These are phyloP conservation scores for Chamaetylas fuelleborni DNA, from an alignment of 2,113 vertebrate species.

Conservation along the genomic window DNA sequence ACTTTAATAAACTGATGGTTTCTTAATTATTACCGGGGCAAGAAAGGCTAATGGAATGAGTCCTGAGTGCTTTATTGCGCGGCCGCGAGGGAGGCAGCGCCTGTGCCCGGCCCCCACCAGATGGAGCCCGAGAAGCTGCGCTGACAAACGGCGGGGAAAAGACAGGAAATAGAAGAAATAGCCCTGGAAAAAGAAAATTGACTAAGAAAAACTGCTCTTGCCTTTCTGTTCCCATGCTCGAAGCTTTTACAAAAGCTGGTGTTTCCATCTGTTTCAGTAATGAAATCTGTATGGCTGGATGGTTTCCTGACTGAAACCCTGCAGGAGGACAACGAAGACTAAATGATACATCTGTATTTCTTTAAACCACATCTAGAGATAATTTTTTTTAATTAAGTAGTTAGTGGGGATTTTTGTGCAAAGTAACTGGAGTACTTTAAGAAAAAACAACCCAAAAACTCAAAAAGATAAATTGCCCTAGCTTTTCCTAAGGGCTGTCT, in stretches of 20 bases:
- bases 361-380: background rate
- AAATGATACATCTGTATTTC: background rate
- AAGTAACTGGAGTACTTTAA: background rate
- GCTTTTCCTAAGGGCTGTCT: background rate
- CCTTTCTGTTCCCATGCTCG: background rate
- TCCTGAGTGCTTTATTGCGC: accelerated
- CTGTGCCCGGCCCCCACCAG: background rate
- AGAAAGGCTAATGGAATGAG: background rate
- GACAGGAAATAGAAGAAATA: background rate
- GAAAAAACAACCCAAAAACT: background rate
- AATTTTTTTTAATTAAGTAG: background rate
- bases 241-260: background rate
- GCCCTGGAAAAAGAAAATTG: background rate
- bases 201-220: background rate
- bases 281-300: background rate
- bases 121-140: background rate
- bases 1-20: background rate
- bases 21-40: background rate
- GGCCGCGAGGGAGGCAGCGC: accelerated
- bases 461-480: background rate
- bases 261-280: background rate
- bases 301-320: background rate
- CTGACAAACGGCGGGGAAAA: accelerated
- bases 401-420: background rate
- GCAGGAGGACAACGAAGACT: background rate